These are phyloP conservation scores for Apodemia mormo DNA, from an alignment of 2,888 invertebrate species.

Conservation along the genomic window DNA sequence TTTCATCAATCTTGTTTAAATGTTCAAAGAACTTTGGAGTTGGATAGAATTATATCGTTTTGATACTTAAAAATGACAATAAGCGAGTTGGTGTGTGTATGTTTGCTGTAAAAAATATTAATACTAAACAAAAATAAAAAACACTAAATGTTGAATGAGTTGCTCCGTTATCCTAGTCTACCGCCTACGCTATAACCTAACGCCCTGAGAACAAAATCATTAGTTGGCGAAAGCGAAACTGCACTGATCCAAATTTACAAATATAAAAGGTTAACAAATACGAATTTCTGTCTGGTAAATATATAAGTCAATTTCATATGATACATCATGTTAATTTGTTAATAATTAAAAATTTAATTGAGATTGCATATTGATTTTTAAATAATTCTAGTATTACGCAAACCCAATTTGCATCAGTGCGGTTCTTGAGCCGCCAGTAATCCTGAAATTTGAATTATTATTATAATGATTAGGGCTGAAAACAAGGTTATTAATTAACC, in stretches of 20 bases:
- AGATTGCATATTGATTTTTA: not conserved
- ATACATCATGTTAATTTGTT: too few relatives aligned
- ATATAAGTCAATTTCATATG: too few relatives aligned
- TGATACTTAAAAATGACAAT: not conserved
- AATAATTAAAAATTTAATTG: too few relatives aligned
- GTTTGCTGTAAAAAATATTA: not conserved
- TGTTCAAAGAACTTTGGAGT: too few relatives aligned
- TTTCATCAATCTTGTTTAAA: too few relatives aligned
- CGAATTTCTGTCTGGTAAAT: not conserved
- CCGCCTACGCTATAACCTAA: constrained; percentile 48
- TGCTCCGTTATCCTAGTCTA: constrained; percentile 37
- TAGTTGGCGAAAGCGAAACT: not conserved
- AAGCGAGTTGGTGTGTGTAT: not conserved
- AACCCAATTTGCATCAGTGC: not conserved
- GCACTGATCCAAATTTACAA: not conserved
- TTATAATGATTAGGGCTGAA: constrained; percentile 62
- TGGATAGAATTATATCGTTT: too few relatives aligned
- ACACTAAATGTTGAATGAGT: not conserved
- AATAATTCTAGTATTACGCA: not conserved
- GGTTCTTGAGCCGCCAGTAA: constrained; percentile 40
- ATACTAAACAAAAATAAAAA: constrained; percentile 16
- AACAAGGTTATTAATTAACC: constrained; percentile 57
- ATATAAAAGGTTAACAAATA: not conserved
- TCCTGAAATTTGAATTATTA: constrained; percentile 67
- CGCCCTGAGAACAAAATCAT: constrained; percentile 55